Evolutionary conservation across 2,797 vertebrate species (phyloP).

Genomic region (Brachymystax lenok): DNA sequence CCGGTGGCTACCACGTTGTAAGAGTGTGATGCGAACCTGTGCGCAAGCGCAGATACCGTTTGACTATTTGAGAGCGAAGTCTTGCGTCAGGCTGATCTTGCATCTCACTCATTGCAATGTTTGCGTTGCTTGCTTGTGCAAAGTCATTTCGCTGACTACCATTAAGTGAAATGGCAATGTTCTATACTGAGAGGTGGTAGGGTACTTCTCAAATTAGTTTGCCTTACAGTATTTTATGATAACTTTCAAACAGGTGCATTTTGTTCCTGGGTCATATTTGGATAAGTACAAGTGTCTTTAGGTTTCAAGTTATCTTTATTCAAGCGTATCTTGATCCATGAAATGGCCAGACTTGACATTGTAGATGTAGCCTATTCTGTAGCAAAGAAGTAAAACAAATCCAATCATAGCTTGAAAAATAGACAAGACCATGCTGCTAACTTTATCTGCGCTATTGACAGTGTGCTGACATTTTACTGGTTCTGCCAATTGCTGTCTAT

Average conservation of each 20-base stretch:
- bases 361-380: not conserved
- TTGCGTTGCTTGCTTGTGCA: too few species aligned
- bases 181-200: not conserved
- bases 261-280: not conserved
- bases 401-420: not conserved
- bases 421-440: not conserved
- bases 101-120: too few species aligned
- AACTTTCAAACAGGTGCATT: not conserved
- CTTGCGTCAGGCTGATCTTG: too few species aligned
- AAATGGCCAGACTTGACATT: not conserved
- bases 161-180: conserved; percentile 7
- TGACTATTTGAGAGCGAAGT: too few species aligned
- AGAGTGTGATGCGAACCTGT: too few species aligned
- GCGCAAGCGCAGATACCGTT: too few species aligned
- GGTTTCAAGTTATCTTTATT: not conserved
- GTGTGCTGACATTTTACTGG: not conserved
- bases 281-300: not conserved
- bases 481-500: conserved; percentile 6
- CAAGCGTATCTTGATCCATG: not conserved
- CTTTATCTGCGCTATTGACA: not conserved
- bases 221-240: not conserved
- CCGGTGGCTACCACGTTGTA: too few species aligned
- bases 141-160: too few species aligned
- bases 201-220: not conserved
- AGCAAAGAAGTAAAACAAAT: not conserved